Base-by-base conservation (phyloP, 2,113 vertebrate genomes). In the Microcebus lehilahytsara region DNA sequence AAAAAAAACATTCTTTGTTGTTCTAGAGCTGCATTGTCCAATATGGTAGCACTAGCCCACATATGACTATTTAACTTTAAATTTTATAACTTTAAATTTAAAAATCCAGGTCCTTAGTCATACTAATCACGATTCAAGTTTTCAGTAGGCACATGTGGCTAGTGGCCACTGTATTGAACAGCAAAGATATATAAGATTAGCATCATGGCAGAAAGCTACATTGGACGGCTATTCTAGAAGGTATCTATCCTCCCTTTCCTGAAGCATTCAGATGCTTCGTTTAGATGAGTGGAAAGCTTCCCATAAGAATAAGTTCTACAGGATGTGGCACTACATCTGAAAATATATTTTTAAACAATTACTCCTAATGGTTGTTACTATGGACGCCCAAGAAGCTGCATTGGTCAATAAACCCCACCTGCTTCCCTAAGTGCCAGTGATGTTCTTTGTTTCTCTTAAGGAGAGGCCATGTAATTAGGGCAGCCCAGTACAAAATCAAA, bases 261-360 rank as follows among this genome's bases (percentile, higher is more conserved):
- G 32, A 74, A 93, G 27, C 40, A 46, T 46, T 37, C 69, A 96
- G 85, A 85, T 53, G 32, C 17, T 95, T 93, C 62, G 20, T 85
- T 51, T 53, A 79, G 14, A 77, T 62, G 64, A 19, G 16, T 37
- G 23, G 51, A n/a, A 90, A 74, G 37, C n/a, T 72, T 94, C 66
- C n/a, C 72, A 77, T 49, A 90, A 80, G 56, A 60, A 46, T 53
- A 77, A 40, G 4, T 71, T 85, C 74, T 88, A 7, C 23, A 81
- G 71, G 25, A 86, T 62, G 67, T 34, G 67, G 49, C 4, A 81
- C 49, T 83, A 83, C 8, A 72, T 74, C 40, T 90, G 64, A 94
- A 97, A 85, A 86, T 3, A 32, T 32, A 69, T 85, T 91, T 95
- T 75, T 27, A 93, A 95, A 85, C 58, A 78, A 64, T 85, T 75